Evolutionary conservation across 2,888 invertebrate genomes (phyloP).

Genomic region (Polymixis lichenea): DNA sequence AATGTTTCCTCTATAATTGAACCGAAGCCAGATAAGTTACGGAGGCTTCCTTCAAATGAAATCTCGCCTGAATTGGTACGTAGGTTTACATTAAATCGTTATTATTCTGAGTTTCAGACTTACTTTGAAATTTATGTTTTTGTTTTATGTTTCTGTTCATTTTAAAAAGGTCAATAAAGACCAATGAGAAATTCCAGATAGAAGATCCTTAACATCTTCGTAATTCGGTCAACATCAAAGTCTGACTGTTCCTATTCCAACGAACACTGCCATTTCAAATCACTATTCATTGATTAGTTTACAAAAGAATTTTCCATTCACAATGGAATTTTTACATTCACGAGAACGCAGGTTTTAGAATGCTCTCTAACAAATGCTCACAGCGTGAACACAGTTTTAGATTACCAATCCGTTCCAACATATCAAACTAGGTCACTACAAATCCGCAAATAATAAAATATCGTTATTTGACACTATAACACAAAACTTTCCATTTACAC

Average conservation of each 20-base stretch:
- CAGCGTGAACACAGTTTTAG: neutral
- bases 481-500: constrained; percentile 2
- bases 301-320: neutral
- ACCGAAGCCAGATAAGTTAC: constrained; percentile 51
- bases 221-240: too few relatives aligned
- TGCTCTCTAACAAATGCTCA: neutral
- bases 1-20: constrained; percentile 58
- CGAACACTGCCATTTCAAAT: neutral
- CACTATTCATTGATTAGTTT: neutral
- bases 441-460: neutral
- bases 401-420: neutral
- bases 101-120: constrained; percentile 11
- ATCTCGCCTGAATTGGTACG: constrained; percentile 49
- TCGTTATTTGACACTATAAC: neutral
- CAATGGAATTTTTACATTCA: neutral
- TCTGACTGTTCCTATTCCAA: neutral
- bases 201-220: too few relatives aligned
- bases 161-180: neutral
- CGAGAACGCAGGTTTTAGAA: neutral
- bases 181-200: too few relatives aligned
- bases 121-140: constrained; percentile 29
- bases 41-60: constrained; percentile 57
- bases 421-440: neutral
- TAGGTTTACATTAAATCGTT: constrained; percentile 39
- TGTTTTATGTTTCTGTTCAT: neutral